Conservation (phyloP, 2,113 vertebrate species). For the Myiagra hebetior region DNA sequence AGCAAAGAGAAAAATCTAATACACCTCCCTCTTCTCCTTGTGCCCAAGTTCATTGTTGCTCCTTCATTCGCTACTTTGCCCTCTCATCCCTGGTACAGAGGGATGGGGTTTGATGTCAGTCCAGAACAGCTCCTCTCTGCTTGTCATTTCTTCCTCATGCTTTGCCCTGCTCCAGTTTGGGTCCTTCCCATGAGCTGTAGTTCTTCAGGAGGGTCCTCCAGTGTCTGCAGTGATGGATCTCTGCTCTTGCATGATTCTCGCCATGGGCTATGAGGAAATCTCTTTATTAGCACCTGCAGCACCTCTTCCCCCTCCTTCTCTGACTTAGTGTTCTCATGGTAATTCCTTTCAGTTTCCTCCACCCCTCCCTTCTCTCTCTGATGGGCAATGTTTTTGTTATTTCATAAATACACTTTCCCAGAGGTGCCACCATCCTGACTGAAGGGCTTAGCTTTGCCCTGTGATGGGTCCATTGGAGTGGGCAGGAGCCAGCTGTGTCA, state of each 20-base stretch:
- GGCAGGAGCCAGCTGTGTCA: fast-evolving
- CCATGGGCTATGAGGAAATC: background rate
- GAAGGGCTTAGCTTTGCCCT: background rate
- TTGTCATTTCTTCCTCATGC: background rate
- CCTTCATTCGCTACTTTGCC: background rate
- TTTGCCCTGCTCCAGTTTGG: background rate
- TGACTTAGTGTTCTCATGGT: background rate
- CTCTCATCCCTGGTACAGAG: background rate
- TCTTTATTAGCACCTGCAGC: background rate
- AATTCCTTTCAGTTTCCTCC: background rate
- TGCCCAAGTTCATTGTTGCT: background rate
- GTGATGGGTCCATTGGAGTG: fast-evolving
- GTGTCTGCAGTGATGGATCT: background rate
- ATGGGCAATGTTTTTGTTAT: background rate
- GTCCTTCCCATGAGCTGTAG: background rate
- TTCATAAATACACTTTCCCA: background rate
- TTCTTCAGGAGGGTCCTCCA: background rate
- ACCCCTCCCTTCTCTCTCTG: fast-evolving
- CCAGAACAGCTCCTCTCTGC: background rate
- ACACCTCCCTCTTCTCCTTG: background rate
- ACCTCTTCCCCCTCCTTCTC: background rate
- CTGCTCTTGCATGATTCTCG: background rate
- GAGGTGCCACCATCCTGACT: background rate
- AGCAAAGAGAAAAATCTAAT: background rate
- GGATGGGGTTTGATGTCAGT: background rate